A percentile compares a stretch with the other conserved stretches of the same genome.
These are phyloP conservation scores for Archaeoteleia sp. DNA, from an alignment of 2,888 invertebrate species.

Conservation along the genomic window DNA sequence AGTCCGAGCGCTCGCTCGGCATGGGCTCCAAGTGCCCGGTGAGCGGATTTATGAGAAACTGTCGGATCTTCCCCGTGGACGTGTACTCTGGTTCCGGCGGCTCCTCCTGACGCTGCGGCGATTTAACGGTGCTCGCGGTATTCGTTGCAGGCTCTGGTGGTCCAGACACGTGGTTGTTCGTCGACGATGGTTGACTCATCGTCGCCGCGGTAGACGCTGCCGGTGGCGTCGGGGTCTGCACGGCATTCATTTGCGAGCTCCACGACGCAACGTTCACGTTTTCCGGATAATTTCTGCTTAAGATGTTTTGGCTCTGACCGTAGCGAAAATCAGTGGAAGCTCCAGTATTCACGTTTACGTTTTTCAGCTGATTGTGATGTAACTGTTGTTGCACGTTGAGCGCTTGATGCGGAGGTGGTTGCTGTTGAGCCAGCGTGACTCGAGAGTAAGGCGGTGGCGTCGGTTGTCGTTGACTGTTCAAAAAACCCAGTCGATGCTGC, in stretches of 20 bases:
- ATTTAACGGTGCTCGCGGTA: constrained; percentile 33
- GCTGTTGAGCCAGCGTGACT: constrained; percentile 71
- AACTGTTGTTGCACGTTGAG: constrained; percentile 71
- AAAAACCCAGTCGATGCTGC: constrained; percentile 69
- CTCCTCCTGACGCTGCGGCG: constrained; percentile 68
- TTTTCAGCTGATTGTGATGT: constrained; percentile 72
- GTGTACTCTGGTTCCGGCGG: constrained; percentile 77
- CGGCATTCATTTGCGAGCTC: constrained; percentile 65
- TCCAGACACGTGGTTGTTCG: constrained; percentile 30
- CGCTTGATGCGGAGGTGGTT: constrained; percentile 58
- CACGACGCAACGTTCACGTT: constrained; percentile 66
- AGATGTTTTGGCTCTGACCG: constrained; percentile 72
- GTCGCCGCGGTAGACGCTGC: constrained; percentile 40
- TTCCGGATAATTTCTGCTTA: constrained; percentile 69
- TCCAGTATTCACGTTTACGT: constrained; percentile 69
- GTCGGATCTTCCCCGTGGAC: constrained; percentile 82
- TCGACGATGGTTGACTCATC: constrained; percentile 43
- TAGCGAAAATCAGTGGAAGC: constrained; percentile 72
- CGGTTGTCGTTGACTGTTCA: constrained; percentile 65
- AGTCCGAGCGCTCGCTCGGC: constrained; percentile 81
- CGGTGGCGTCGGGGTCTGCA: constrained; percentile 42
- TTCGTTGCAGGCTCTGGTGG: neutral
- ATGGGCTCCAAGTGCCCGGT: constrained; percentile 91
- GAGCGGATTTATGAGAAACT: constrained; percentile 92
- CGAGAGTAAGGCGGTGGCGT: constrained; percentile 62